Evolutionary conservation across 2,888 invertebrate genomes (phyloP), one percentile per base, ranked within the genome.

Genomic region (Hydraecia micacea): DNA sequence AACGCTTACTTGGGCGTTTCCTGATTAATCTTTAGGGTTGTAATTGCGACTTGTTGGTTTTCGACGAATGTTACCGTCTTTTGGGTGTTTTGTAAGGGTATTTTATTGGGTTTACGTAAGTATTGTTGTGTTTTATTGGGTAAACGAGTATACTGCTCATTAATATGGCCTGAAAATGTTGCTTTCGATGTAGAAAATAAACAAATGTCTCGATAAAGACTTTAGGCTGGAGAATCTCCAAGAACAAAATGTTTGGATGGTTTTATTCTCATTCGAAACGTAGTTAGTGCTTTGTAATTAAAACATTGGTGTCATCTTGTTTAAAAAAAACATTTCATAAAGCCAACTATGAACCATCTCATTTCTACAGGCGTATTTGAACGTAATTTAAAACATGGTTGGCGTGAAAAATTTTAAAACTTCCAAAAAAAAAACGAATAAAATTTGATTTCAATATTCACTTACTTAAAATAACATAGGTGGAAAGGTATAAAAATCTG

Each of bases 1-100:
- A 92, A 92, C 91, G 93, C 90, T 91, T 91, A 83, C 91, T 91
- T 91, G 90, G 92, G 91, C 91, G 92, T 90, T 91, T 90, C 91
- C 91, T 94, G 94, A 95, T 95, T 95, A 95, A 95, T 95, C 93
- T 91, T 90, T 81, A 85, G 90, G 93, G 91, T 86, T 91, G 91
- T 93, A 94, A 95, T 94, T 93, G 92, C 90, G 90, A 90, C 91
- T 91, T 91, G 91, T 90, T 88, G 90, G 90, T 92, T 89, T 90
- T 79, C 79, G 89, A 89, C 88, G 92, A 92, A 93, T 92, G 91
- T 92, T 91, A 89, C 90, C 88, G 90, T 91, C 87, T 87, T 89
- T 82, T 88, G 88, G 1, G 83, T 88, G 87, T 88, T 91, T 92
- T 90, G 87, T 69, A 32, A 66, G 36, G 73, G 65, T 65, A 81